Base-by-base conservation (phyloP, 1,140 invertebrate genomes). In the Euwallacea fornicatus region DNA sequence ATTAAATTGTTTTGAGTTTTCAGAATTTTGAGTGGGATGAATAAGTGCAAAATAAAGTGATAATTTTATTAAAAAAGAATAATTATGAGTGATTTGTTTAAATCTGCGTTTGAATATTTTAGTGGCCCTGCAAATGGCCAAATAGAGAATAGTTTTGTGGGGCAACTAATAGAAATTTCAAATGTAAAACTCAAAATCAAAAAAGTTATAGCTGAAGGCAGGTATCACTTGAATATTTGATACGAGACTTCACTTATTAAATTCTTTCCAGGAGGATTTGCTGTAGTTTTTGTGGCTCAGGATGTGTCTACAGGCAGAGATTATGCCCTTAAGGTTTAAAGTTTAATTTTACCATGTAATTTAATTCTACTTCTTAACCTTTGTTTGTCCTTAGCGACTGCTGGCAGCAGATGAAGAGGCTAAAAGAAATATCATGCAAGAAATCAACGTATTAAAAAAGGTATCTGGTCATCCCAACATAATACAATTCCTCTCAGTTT, bases 131-230 rank as follows among this genome's bases (percentile, higher is more conserved):
- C 78, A 54, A 84, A 80, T 80, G 85, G 85, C 74, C 81, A 83
- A 73, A 83, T 83, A 80, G 90, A 93, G 76, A 95, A 95, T 85
- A 93, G 94, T 82, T 96, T 95, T 83, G 91, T 97, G 70, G 95
- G 95, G 43, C 93, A 96, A 84, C 85, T 88, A 75, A 87, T 98
- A 58, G 94, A 97, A 84, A 88, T 98, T 75, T 93, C 90, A 74
- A 91, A 90, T 81, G 90, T 94, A 79, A 96, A 94, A 85, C 84
- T 97, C 68, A 86, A 92, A 81, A 92, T 97, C 58, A 95, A 91
- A 82, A 90, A 89, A 84, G 90, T 97, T 76, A 93, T 97, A 75
- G 95, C 95, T 60, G 95, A 97, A 92, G 95, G 96, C 97, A 78
- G 67, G 71, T 73, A 58, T 53, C 8, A 8, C n/a, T 43, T n/a